Percentiles rank a stretch among this genome's conserved stretches.
phyloP scores from a whole-genome alignment of 2,888 invertebrate genomes.

The Hyposoter didymator region DNA sequence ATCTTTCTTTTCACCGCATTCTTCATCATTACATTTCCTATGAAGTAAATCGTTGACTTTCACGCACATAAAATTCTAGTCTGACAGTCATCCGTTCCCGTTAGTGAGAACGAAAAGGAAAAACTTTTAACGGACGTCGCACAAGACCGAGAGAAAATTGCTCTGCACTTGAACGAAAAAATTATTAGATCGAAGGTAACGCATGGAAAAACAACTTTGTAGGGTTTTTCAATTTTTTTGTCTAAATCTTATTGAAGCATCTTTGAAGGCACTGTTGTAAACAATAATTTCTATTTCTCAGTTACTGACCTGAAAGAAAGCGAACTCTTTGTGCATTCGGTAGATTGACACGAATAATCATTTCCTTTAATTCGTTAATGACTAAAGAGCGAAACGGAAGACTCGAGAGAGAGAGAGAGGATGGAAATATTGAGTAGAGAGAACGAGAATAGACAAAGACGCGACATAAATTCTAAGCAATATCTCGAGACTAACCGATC shows the following conservation, averaged over 20 bases:
- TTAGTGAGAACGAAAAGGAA: slow-evolving; percentile 6
- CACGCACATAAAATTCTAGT: slow-evolving; percentile 16
- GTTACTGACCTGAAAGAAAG: slow-evolving; percentile 43
- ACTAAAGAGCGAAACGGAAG: slow-evolving; percentile 64
- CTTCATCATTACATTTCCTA: slow-evolving; percentile 1
- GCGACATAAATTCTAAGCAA: slow-evolving; percentile 21
- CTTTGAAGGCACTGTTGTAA: slow-evolving; percentile 61
- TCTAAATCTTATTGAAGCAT: slow-evolving; percentile 50
- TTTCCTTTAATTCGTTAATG: slow-evolving; percentile 54
- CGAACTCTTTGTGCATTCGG: slow-evolving; percentile 8
- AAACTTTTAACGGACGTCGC: slow-evolving; percentile 8
- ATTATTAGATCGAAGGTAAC: background rate
- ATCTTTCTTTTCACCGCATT: slow-evolving; percentile 3
- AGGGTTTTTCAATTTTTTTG: background rate
- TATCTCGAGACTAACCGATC: slow-evolving; percentile 64
- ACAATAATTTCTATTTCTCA: slow-evolving; percentile 35
- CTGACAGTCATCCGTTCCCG: slow-evolving; percentile 29
- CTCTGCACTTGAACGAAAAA: background rate
- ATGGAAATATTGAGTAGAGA: slow-evolving; percentile 9
- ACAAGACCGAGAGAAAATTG: background rate
- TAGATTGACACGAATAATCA: slow-evolving; percentile 18
- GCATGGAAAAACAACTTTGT: background rate
- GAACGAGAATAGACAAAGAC: slow-evolving; percentile 21
- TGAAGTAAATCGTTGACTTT: background rate
- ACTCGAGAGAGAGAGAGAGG: slow-evolving; percentile 51